Conservation (phyloP, 2,797 vertebrate genomes). For the Melanotaenia boesemani region DNA sequence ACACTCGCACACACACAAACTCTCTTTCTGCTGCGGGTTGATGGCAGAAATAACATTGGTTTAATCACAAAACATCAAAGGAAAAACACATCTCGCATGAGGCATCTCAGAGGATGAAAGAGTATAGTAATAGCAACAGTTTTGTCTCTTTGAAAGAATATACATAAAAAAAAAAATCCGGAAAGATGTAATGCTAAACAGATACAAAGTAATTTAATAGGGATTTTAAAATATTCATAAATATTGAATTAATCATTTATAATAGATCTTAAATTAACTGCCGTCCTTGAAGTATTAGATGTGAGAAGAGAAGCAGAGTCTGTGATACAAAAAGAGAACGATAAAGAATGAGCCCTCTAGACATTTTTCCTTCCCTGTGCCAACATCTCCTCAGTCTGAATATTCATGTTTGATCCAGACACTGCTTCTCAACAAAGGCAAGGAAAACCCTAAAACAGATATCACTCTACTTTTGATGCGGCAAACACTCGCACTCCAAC, state of each 20-base stretch:
- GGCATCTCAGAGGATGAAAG: slow-evolving; percentile 76
- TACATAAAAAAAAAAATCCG: slow-evolving; percentile 63
- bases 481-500: slow-evolving; percentile 37
- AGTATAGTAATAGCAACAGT: slow-evolving; percentile 68
- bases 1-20: slow-evolving; percentile 46
- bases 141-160: slow-evolving; percentile 75
- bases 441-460: slow-evolving; percentile 65
- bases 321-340: slow-evolving; percentile 70
- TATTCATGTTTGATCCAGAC: slow-evolving; percentile 81
- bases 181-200: slow-evolving; percentile 83
- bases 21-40: slow-evolving; percentile 90
- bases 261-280: slow-evolving; percentile 87
- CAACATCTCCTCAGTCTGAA: slow-evolving; percentile 79
- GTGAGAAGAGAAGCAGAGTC: slow-evolving; percentile 65
- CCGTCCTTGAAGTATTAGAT: slow-evolving; percentile 85
- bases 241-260: slow-evolving; percentile 90
- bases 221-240: slow-evolving; percentile 88
- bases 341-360: slow-evolving; percentile 80
- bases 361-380: slow-evolving; percentile 78
- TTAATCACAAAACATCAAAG: slow-evolving; percentile 85
- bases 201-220: slow-evolving; percentile 87
- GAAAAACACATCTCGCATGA: slow-evolving; percentile 70
- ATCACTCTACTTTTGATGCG: slow-evolving; percentile 54
- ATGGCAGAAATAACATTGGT: slow-evolving; percentile 83
- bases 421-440: slow-evolving; percentile 68